A percentile compares a stretch with the other conserved stretches of the same genome.
Evolutionary conservation across 2,797 vertebrate genomes (phyloP).

Genomic region (Huso huso): DNA sequence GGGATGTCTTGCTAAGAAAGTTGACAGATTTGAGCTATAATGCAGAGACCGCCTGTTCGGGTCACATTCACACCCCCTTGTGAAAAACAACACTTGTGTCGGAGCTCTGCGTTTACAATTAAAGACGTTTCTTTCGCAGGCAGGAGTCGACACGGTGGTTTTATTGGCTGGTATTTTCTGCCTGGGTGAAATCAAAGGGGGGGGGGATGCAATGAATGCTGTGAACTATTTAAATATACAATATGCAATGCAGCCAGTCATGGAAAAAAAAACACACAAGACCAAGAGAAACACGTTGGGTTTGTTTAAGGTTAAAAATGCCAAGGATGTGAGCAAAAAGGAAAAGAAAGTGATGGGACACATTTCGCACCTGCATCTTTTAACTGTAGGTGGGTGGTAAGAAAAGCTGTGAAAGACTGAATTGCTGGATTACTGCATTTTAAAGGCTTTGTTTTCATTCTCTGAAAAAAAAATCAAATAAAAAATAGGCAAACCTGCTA

Average conservation of each 20-base stretch:
- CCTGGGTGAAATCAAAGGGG: conserved; percentile 72
- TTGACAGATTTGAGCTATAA: conserved; percentile 5
- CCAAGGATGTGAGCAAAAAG: neutral
- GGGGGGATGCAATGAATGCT: conserved; percentile 70
- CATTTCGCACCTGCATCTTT: neutral
- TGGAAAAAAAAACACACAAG: conserved; percentile 49
- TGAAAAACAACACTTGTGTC: neutral
- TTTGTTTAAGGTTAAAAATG: conserved; percentile 68
- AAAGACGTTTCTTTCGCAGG: neutral
- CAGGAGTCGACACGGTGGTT: neutral
- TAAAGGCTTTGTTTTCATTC: too few relatives aligned
- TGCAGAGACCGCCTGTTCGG: conserved; percentile 3
- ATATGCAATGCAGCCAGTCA: conserved; percentile 70
- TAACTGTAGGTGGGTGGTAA: too few relatives aligned
- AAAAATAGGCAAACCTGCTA: too few relatives aligned
- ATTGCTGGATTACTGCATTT: too few relatives aligned
- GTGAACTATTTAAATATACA: conserved; percentile 76
- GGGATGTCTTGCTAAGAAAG: neutral
- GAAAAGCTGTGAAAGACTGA: too few relatives aligned
- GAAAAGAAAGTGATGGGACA: neutral
- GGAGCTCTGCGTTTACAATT: too few relatives aligned
- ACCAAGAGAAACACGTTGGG: conserved; percentile 50
- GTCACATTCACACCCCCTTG: neutral
- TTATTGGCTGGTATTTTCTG: conserved; percentile 27
- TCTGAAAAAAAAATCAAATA: too few relatives aligned